Percentiles rank a stretch among this genome's conserved stretches.
phyloP scores from a whole-genome alignment of 2,113 vertebrate genomes.

The Tragelaphus scriptus region DNA sequence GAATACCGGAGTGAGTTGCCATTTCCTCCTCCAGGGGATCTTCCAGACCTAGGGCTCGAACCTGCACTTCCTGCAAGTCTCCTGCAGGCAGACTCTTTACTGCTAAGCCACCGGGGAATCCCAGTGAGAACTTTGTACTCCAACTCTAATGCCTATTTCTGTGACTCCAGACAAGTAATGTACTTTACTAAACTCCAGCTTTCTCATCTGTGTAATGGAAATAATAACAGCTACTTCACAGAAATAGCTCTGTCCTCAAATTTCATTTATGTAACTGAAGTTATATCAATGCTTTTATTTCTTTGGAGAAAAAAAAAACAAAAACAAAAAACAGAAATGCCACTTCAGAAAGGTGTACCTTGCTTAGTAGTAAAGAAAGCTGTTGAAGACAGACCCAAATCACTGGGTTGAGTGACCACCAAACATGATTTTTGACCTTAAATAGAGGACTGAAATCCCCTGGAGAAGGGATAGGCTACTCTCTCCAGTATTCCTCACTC shows the following conservation, averaged over 20 bases:
- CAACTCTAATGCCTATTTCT: not conserved
- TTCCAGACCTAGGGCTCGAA: not conserved
- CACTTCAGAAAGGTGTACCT: not conserved
- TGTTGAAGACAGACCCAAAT: not conserved
- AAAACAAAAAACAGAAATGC: not conserved
- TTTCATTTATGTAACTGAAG: not conserved
- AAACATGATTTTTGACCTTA: not conserved
- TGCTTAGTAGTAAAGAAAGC: not conserved
- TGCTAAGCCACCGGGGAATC: not conserved
- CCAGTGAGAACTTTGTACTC: not conserved
- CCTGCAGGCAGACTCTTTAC: not conserved
- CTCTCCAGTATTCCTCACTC: not conserved
- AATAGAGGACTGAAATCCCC: not conserved
- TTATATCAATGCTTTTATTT: not conserved
- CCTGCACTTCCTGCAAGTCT: not conserved
- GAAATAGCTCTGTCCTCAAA: conserved; percentile 8
- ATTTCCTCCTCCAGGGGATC: not conserved
- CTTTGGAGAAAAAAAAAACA: not conserved
- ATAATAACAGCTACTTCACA: conserved; percentile 8
- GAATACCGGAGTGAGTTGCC: not conserved
- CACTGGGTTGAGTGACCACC: not conserved
- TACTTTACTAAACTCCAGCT: not conserved
- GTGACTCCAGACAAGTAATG: not conserved
- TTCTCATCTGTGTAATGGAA: not conserved
- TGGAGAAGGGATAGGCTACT: not conserved